Base-by-base conservation (phyloP, 2,113 vertebrate genomes). In the Alouatta palliata region DNA sequence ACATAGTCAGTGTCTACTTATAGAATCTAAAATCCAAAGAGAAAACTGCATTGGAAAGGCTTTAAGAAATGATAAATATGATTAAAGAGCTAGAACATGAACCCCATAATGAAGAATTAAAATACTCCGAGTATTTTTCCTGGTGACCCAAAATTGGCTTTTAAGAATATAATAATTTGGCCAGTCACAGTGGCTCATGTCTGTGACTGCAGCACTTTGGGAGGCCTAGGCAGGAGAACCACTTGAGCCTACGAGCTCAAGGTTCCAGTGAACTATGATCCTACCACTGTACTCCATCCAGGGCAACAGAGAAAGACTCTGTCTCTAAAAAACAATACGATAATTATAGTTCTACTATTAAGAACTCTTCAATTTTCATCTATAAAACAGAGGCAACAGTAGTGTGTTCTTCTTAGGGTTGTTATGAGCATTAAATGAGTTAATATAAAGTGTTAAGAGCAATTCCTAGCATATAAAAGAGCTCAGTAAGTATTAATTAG, bases 11-110 rank as follows among this genome's bases (percentile, higher is more conserved):
- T 40, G 27, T 12, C 87, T 87, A 54, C 9, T 23, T 71, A 20
- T 25, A 77, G 68, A 94, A 83, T 70, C 6, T 40, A 90, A 87
- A 93, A 82, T 71, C 77, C 68, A 93, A 73, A 90, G 40, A 90
- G 58, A 58, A 93, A 83, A 83, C 3, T 64, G 56, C 43, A 43
- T 64, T 45, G 23, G 82, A 91, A 93, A 90, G 23, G 27, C 25
- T 68, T 87, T 54, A 97, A 82, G 43, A 95, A 21, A 93, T 64
- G 40, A 85, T 47, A 80, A 25, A 68, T 10, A 81, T 37, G 6
- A 94, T 49, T 49, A 47, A 77, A 47, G 8, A 30, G 8, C 43
- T 35, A 32, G 73, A 96, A 81, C 21, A 75, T 21, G 75, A 93
- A 52, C 35, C 20, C 14, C 16, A 45, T 30, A 85, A 95, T 40